These are phyloP conservation scores for Teleiodes luculella DNA, from an alignment of 2,888 invertebrate species.

Conservation along the genomic window DNA sequence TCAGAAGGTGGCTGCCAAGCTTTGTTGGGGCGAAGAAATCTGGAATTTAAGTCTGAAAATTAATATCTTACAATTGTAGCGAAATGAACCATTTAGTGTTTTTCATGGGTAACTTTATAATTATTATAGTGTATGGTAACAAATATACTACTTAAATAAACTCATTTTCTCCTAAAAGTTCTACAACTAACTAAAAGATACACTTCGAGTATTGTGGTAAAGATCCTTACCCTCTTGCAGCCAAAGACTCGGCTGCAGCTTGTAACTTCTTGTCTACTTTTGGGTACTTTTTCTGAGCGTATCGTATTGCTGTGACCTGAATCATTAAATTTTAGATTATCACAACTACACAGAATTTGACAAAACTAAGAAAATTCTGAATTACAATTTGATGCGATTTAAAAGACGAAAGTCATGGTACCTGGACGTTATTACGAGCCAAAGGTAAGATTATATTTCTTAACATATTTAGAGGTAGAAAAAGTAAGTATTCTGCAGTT, in stretches of 20 bases:
- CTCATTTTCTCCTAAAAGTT: too few relatives aligned
- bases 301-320: constrained; percentile 48
- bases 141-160: too few relatives aligned
- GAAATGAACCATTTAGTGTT: too few relatives aligned
- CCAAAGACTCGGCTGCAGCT: constrained; percentile 81
- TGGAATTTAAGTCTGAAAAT: constrained; percentile 45
- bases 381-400: not conserved
- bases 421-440: constrained; percentile 53
- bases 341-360: too few relatives aligned
- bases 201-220: too few relatives aligned
- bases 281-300: constrained; percentile 54
- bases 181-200: too few relatives aligned
- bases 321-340: constrained; percentile 15
- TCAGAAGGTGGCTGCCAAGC: constrained; percentile 86
- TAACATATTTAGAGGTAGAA: constrained; percentile 33
- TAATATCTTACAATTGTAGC: too few relatives aligned
- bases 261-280: constrained; percentile 67
- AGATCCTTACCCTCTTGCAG: constrained; percentile 85
- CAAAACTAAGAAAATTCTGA: not conserved
- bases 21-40: constrained; percentile 86
- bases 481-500: not conserved
- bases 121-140: too few relatives aligned
- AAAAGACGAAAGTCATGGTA: too few relatives aligned
- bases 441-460: constrained; percentile 42
- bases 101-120: too few relatives aligned